These are phyloP conservation scores for Adoxophyes honmai DNA, from an alignment of 1,140 invertebrate species.

Conservation along the genomic window DNA sequence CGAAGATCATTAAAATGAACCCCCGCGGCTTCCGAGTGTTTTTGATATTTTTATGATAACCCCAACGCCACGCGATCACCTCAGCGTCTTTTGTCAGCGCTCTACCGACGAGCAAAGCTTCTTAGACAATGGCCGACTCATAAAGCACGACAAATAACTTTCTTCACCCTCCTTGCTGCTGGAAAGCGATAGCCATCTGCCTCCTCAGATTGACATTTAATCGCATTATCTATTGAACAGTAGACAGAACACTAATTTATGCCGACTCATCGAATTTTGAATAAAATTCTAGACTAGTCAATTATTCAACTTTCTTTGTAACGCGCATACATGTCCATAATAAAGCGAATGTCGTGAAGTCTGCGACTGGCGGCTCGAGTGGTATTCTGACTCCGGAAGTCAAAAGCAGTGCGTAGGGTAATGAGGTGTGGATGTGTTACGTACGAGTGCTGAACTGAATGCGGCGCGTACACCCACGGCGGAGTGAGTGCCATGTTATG, in stretches of 20 bases:
- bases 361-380: too few species aligned
- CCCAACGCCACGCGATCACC: too few species aligned
- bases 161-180: slow-evolving; percentile 5
- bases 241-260: slow-evolving; percentile 1
- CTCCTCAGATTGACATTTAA: neutral
- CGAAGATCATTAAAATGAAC: too few species aligned
- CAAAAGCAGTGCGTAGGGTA: slow-evolving; percentile 6
- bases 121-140: neutral
- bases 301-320: neutral
- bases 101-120: neutral
- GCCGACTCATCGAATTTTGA: neutral
- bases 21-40: too few species aligned
- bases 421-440: neutral
- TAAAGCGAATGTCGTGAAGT: neutral
- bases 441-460: neutral
- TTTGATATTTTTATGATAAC: too few species aligned
- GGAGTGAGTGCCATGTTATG: neutral
- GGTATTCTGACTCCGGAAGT: neutral
- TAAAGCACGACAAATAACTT: slow-evolving; percentile 13
- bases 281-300: neutral
- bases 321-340: neutral
- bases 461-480: slow-evolving; percentile 1
- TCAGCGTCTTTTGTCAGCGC: too few species aligned
- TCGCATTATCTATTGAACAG: slow-evolving; percentile 2
- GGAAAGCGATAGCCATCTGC: neutral